Evolutionary conservation across 2,888 invertebrate genomes (phyloP).

Genomic region (Netelia melanura): DNA sequence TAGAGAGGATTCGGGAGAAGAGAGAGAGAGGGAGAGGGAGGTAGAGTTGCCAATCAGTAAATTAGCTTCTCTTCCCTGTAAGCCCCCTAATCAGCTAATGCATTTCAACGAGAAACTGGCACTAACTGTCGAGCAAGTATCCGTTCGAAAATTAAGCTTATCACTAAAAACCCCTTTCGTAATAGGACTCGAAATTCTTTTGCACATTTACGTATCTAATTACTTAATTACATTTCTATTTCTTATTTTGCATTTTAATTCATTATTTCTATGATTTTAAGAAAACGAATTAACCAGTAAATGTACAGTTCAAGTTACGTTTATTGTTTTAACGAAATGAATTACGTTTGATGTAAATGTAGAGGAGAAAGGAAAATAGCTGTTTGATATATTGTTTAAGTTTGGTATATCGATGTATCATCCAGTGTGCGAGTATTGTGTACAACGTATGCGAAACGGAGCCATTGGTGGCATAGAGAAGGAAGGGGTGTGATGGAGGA

Average conservation of each 20-base stretch:
- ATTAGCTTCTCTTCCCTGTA: constrained; percentile 31
- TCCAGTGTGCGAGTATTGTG: neutral
- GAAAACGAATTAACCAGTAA: too few relatives aligned
- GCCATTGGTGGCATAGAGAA: neutral
- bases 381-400: too few relatives aligned
- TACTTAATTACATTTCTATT: neutral
- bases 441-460: neutral
- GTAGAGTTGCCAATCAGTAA: constrained; percentile 37
- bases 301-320: too few relatives aligned
- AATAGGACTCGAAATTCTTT: neutral
- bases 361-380: neutral
- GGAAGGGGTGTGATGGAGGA: constrained; percentile 14
- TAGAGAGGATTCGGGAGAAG: constrained; percentile 26
- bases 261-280: too few relatives aligned
- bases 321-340: too few relatives aligned
- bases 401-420: neutral
- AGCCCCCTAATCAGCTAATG: constrained; percentile 55
- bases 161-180: neutral
- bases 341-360: neutral
- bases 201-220: neutral
- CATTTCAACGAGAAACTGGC: constrained; percentile 21
- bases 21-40: neutral
- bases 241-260: too few relatives aligned
- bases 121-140: neutral
- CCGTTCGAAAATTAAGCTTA: neutral